These are phyloP conservation scores for Philereme vetulata DNA, from an alignment of 2,888 invertebrate genomes.

Conservation along the genomic window DNA sequence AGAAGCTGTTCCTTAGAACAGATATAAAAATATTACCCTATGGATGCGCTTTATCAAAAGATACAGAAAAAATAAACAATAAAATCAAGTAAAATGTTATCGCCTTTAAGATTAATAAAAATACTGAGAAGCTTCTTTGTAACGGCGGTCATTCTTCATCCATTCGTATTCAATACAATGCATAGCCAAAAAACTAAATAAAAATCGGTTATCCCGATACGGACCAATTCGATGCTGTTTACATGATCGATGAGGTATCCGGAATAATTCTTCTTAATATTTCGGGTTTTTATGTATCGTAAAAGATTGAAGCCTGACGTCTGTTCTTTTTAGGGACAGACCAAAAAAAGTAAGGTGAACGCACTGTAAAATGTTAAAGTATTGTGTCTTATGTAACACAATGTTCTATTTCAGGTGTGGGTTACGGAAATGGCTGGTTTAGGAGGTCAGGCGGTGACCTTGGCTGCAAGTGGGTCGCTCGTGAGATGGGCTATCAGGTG, in stretches of 20 bases:
- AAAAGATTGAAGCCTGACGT: conserved; percentile 30
- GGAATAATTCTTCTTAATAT: conserved; percentile 44
- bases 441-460: conserved; percentile 81
- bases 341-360: conserved; percentile 21
- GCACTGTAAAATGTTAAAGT: conserved; percentile 16
- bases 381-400: conserved; percentile 36
- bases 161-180: conserved; percentile 31
- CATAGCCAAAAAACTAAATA: conserved; percentile 33
- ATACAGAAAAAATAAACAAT: conserved; percentile 3
- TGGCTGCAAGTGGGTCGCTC: conserved; percentile 78
- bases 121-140: conserved; percentile 14
- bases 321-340: conserved; percentile 16
- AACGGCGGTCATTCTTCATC: conserved; percentile 25
- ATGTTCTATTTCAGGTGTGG: conserved; percentile 52
- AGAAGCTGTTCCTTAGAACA: conserved; percentile 8
- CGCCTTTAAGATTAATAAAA: conserved; percentile 14
- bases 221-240: conserved; percentile 40
- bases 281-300: conserved; percentile 38
- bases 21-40: background rate
- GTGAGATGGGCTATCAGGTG: conserved; percentile 82
- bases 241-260: conserved; percentile 53
- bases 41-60: conserved; percentile 2
- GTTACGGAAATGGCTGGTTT: conserved; percentile 65
- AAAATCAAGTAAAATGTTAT: conserved; percentile 15
- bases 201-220: conserved; percentile 35